phyloP scores from a whole-genome alignment of 2,797 vertebrate species.

The Ambastaia sidthimunki region DNA sequence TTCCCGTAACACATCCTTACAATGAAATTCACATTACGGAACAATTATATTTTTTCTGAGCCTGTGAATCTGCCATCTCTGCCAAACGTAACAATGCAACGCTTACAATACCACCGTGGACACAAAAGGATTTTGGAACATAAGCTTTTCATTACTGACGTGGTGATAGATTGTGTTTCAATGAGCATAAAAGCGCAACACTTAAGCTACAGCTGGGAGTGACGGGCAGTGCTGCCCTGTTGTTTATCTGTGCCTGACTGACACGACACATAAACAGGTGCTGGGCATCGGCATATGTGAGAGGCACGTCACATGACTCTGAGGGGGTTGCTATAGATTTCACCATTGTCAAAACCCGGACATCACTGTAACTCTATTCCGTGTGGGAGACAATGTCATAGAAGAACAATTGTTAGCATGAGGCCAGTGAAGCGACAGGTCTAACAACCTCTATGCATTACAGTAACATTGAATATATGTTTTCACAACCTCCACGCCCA shows the following conservation, averaged over 20 bases:
- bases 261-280: conserved; percentile 15
- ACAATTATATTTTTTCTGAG: not conserved
- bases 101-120: not conserved
- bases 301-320: not conserved
- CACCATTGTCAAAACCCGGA: not conserved
- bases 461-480: not conserved
- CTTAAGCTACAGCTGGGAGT: not conserved
- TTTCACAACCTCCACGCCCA: not conserved
- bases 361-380: conserved; percentile 7
- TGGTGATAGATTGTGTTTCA: conserved; percentile 21
- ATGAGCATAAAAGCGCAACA: not conserved
- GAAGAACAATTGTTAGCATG: not conserved
- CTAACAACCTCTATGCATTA: not conserved
- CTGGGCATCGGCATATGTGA: not conserved
- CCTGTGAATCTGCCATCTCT: not conserved
- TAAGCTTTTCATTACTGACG: conserved; percentile 5
- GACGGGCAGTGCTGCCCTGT: not conserved
- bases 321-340: not conserved
- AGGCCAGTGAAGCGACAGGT: not conserved
- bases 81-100: conserved; percentile 3
- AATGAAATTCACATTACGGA: not conserved
- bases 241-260: conserved; percentile 13
- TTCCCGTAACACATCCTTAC: not conserved
- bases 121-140: conserved; percentile 2
- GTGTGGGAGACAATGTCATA: conserved; percentile 16